Evolutionary conservation across 2,113 vertebrate genomes (phyloP), one percentile per base, ranked within the genome.

Genomic region (Loxodonta africana): DNA sequence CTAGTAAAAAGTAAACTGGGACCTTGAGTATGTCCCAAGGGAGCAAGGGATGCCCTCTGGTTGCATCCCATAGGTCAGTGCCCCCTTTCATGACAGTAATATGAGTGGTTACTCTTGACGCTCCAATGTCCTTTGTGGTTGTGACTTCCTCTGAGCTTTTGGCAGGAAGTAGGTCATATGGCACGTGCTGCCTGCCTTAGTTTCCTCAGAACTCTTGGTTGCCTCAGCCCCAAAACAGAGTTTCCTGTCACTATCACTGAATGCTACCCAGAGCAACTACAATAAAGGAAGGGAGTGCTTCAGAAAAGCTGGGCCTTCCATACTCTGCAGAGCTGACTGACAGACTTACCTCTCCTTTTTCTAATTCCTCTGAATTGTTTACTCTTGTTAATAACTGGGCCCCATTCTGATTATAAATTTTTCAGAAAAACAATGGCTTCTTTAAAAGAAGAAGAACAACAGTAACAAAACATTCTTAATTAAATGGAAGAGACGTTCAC

Each of bases 211-310:
- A 60, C 20, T 1, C 21, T n/a, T 83, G 80, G 1, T 9, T 2
- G 62, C 2, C 8, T 90, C 57, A 60, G 71, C 88, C 86, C 83
- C 91, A 82, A 80, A 60, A 41, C 86, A 95, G 73, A 23, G 44
- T 88, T 95, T 97, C 81, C 87, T 96, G 88, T 78, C 5, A 51
- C 14, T 76, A 3, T 46, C 44, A 28, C 65, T 83, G 76, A 86
- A 67, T 6, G 71, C n/a, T 15, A 4, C 73, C 67, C 20, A 78
- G 46, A 87, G 30, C 67, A 44, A 11, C 80, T 23, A 23, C 0
- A 62, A 0, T 0, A 5, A 85, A 65, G 26, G 73, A 23, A 51
- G 86, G 37, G 14, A 17, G 28, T 6, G 8, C 48, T 67, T 57
- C 77, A 95, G 28, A 89, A 60, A 0, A 33, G 9, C 81, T 30